phyloP scores from a whole-genome alignment of 2,888 invertebrate species.

The Drosophila mimica region DNA sequence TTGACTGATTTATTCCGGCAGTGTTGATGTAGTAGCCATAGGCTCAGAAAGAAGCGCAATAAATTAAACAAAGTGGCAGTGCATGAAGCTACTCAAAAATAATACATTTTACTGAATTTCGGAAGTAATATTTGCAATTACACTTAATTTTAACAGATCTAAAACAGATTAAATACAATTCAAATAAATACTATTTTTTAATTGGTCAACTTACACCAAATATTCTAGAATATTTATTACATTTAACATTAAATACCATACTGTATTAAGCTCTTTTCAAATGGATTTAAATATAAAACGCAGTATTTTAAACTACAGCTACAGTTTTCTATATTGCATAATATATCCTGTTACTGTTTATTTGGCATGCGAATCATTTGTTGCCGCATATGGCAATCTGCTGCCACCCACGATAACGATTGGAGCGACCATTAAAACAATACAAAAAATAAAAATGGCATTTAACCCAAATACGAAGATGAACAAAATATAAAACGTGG shows the following conservation, averaged over 20 bases:
- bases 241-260: neutral
- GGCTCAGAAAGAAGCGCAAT: neutral
- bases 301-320: neutral
- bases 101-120: neutral
- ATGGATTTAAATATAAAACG: neutral
- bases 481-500: constrained; percentile 65
- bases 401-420: constrained; percentile 43
- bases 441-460: constrained; percentile 37
- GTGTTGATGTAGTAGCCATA: neutral
- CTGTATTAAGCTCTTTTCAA: neutral
- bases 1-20: neutral
- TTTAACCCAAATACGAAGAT: constrained; percentile 73
- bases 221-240: neutral
- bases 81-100: neutral
- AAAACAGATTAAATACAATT: neutral
- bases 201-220: neutral
- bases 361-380: constrained; percentile 8
- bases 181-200: neutral
- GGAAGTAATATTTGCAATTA: neutral
- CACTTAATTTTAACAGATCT: neutral
- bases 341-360: neutral
- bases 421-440: constrained; percentile 48
- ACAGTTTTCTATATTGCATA: neutral
- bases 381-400: constrained; percentile 26
- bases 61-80: neutral